These are phyloP conservation scores for Argynnis bischoffii DNA, from an alignment of 2,888 invertebrate species.

Conservation along the genomic window DNA sequence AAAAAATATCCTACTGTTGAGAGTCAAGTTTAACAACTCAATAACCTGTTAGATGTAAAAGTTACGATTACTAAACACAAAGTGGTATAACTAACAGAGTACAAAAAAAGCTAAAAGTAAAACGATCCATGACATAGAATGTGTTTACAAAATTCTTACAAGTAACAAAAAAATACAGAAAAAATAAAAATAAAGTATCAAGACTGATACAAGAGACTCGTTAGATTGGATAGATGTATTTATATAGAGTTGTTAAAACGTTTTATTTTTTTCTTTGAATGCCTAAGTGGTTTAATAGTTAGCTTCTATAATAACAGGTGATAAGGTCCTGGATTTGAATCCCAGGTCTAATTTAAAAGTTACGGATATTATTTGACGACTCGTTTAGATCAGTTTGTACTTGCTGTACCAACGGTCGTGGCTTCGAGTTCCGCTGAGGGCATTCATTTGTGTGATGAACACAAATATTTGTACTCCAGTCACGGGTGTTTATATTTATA, in stretches of 20 bases:
- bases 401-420: no score
- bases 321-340: no score
- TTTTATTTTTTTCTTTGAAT: neutral
- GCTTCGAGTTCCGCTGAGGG: no score
- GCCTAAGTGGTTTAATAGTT: neutral
- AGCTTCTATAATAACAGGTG: neutral
- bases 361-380: no score
- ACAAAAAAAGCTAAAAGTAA: conserved; percentile 14
- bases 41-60: conserved; percentile 12
- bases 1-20: neutral
- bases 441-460: no score
- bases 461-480: no score
- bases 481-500: no score
- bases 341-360: no score
- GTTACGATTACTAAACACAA: conserved; percentile 23
- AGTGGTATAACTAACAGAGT: conserved; percentile 33
- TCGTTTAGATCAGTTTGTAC: no score
- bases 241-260: conserved; percentile 43
- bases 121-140: conserved; percentile 48
- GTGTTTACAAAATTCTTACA: conserved; percentile 62
- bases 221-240: conserved; percentile 47
- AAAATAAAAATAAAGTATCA: conserved; percentile 42
- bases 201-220: conserved; percentile 46
- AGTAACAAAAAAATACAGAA: conserved; percentile 44
- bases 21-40: neutral